Evolutionary conservation across 2,888 invertebrate genomes (phyloP).

Genomic region (Melanotus villosus): DNA sequence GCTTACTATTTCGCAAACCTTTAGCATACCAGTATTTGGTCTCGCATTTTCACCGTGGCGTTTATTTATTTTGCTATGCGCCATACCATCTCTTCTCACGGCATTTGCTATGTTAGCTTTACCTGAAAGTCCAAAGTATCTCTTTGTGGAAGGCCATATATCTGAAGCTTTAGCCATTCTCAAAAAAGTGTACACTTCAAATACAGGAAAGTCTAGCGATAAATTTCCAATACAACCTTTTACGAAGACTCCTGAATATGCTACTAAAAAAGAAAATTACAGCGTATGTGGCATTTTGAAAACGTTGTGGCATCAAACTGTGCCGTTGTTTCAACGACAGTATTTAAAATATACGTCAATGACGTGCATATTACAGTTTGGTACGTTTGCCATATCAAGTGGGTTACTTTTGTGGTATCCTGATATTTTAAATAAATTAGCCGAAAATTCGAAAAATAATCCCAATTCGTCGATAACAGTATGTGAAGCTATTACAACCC

Average conservation of each 20-base stretch:
- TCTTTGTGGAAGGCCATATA: constrained; percentile 74
- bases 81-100: constrained; percentile 75
- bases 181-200: constrained; percentile 72
- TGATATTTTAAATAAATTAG: constrained; percentile 56
- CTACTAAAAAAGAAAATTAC: background rate
- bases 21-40: constrained; percentile 62
- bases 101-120: constrained; percentile 72
- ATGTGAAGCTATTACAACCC: constrained; percentile 52
- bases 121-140: constrained; percentile 87
- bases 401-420: constrained; percentile 59
- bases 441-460: constrained; percentile 39
- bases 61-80: constrained; percentile 77
- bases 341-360: constrained; percentile 51
- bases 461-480: constrained; percentile 49
- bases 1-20: constrained; percentile 56
- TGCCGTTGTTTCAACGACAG: constrained; percentile 50
- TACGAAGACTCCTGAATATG: constrained; percentile 16
- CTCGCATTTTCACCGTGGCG: constrained; percentile 80
- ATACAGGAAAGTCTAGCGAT: constrained; percentile 67
- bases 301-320: constrained; percentile 50
- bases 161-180: constrained; percentile 75
- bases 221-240: constrained; percentile 68
- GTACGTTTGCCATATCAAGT: constrained; percentile 54
- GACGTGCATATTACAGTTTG: constrained; percentile 54
- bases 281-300: background rate